Evolutionary conservation across 2,113 vertebrate genomes (phyloP), one percentile per base, ranked within the genome.

Genomic region (Cynoglossus semilaevis): DNA sequence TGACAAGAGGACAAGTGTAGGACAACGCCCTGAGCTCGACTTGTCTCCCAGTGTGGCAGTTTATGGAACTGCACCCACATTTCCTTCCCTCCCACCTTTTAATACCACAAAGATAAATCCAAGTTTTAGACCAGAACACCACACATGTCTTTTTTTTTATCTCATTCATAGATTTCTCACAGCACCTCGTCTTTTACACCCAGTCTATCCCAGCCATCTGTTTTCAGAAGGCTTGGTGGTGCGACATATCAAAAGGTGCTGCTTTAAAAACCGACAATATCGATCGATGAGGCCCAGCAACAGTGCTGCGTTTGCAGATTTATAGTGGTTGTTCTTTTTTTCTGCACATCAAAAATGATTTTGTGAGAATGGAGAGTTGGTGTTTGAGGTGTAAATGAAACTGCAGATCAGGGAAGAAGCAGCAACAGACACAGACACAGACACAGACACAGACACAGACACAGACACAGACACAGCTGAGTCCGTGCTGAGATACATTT

Each of bases 301-400:
- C 18, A 51, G 47, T 17, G 67, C 44, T 57, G 37, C n/a, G n/a
- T 53, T 69, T 51, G 59, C 61, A 37, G 65, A 83, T 77, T 84
- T 77, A 77, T 60, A 17, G 61, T 51, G 70, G 19, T 56, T 46
- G 68, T 48, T 67, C 51, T 45, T 56, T 46, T 63, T 79, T 74
- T 58, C 22, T 29, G 22, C 6, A 53, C 71, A 68, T 79, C 62
- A 71, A 58, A 45, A 46, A 66, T 46, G 51, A 47, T 58, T 77
- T 74, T 13, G 15, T 66, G 59, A 69, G 29, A 57, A 60, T 63
- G 59, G 18, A 51, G 54, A 63, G 54, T 29, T 0, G 9, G 50
- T 57, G 61, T 77, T 58, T 55, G 64, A 74, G 71, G 74, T 76
- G 73, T 82, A 72, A 76, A 82, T 81, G 72, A 68, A 61, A 68